Conservation (phyloP, 2,888 invertebrate genomes). For the Hirtodrosophila cameraria region DNA sequence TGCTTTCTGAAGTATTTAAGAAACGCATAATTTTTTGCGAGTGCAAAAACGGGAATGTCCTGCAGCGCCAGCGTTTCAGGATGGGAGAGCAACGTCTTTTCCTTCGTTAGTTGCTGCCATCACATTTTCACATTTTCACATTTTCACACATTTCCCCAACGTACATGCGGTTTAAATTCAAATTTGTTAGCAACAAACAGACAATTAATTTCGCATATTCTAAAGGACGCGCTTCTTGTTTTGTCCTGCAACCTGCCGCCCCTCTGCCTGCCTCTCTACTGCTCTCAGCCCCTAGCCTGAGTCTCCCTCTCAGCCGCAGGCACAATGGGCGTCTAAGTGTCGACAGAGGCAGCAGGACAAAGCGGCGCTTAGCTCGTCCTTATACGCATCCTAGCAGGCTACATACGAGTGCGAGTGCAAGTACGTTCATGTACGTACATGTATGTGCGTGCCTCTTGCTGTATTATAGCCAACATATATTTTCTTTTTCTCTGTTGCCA, state of each 20-base stretch:
- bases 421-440: no score
- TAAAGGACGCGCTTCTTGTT: conserved; percentile 57
- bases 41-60: not conserved
- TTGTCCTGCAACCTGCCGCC: conserved; percentile 14
- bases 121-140: conserved; percentile 67
- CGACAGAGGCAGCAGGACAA: conserved; percentile 11
- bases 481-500: conserved; percentile 40
- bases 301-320: conserved; percentile 26
- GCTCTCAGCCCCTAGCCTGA: not conserved
- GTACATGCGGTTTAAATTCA: conserved; percentile 77
- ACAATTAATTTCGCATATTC: conserved; percentile 80
- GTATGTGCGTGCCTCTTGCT: conserved; percentile 9
- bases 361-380: conserved; percentile 9
- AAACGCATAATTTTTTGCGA: no score
- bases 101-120: conserved; percentile 48
- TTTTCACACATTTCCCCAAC: conserved; percentile 70
- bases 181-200: conserved; percentile 80
- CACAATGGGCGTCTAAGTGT: conserved; percentile 62
- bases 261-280: not conserved
- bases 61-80: not conserved
- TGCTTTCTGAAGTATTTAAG: no score
- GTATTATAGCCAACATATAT: conserved; percentile 30
- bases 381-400: not conserved
- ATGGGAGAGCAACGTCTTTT: conserved; percentile 17
- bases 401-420: conserved; percentile 38